Base-by-base conservation (phyloP, 2,797 vertebrate species). In the Oryzias dopingdopingensis region DNA sequence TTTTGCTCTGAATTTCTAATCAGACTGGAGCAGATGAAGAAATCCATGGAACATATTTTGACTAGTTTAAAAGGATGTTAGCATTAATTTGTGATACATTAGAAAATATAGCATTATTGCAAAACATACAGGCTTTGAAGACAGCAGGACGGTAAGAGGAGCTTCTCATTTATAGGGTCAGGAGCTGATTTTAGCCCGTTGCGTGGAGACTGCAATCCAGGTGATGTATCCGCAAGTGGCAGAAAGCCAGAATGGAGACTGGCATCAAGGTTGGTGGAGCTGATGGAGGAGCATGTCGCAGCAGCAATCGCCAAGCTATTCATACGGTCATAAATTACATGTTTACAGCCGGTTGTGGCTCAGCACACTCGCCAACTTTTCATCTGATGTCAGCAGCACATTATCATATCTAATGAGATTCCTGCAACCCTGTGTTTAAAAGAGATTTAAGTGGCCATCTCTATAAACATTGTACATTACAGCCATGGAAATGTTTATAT, bases 391-490 rank as follows among this genome's bases (percentile, higher is more conserved):
- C 65, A 68, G 86, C 87, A 79, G 60, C 58, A 45, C 85, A 89
- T 93, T 90, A 87, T 86, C 90, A 91, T 91, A 84, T 91, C 89
- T 86, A 92, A 92, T 90, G 80, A 83, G 78, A 53, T 83, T 74
- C 81, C 63, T 49, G 83, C 82, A 87, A 89, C 86, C 86, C 40
- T 6, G 57, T 56, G 70, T 78, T 72, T 86, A 92, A 89, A 58
- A 72, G 63, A 56, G 79, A 72, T 59, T 47, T 58, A 71, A 88
- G 80, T 63, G 67, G 76, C 75, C 56, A 56, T 67, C 76, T 73
- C 73, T 74, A 82, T 80, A 86, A 90, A 91, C 80, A 86, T 53
- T 82, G 85, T 79, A 84, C 72, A 76, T 59, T 71, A 52, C 76
- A 81, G 81, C 16, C 71, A 66, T 77, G 65, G 70, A 80, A 58